Conservation (phyloP, 2,113 vertebrate genomes). For the Carlito syrichta region DNA sequence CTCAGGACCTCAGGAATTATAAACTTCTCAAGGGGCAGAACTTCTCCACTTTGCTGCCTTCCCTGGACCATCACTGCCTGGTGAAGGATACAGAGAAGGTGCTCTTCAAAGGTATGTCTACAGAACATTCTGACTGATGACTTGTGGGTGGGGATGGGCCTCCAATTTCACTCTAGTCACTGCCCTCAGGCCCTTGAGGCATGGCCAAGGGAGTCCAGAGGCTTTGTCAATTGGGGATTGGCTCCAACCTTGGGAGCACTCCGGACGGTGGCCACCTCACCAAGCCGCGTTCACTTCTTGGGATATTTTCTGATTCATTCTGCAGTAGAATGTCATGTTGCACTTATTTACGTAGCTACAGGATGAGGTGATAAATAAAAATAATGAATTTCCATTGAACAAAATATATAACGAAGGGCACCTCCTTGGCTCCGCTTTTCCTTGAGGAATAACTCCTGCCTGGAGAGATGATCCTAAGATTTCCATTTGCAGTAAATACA, state of each 20-base stretch:
- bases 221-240: accelerated
- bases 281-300: background rate
- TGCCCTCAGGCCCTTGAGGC: background rate
- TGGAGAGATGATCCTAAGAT: accelerated
- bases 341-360: background rate
- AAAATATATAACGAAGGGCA: background rate
- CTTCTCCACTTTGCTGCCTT: background rate
- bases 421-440: background rate
- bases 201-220: too few species aligned
- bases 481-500: accelerated
- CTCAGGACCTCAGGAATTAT: background rate
- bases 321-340: background rate
- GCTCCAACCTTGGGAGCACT: accelerated
- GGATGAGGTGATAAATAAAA: background rate
- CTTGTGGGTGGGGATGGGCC: accelerated
- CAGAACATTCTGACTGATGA: accelerated
- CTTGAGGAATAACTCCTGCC: accelerated
- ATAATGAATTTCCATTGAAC: background rate
- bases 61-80: too few species aligned
- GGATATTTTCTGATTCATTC: background rate
- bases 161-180: accelerated
- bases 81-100: accelerated
- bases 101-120: background rate
- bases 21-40: background rate
- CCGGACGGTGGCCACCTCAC: accelerated